A percentile compares a stretch with the other conserved stretches of the same genome.
Conservation (phyloP, 2,797 vertebrate species). For the Cossypha dichroa region DNA sequence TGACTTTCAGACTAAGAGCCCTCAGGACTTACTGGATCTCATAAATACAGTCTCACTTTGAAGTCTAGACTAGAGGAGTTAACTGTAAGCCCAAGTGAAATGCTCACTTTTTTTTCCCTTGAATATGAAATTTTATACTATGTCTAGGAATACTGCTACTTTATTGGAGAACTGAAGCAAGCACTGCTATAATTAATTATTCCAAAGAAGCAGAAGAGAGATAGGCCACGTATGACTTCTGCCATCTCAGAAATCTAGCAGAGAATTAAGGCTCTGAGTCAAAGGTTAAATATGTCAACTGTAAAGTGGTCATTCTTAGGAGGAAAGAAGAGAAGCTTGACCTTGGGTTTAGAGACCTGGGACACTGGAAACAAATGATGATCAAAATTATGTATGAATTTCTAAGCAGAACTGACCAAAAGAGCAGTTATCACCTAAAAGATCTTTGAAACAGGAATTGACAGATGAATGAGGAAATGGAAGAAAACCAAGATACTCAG, state of each 20-base stretch:
- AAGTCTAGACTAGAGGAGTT: conserved; percentile 20
- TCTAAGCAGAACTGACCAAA: not conserved
- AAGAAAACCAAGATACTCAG: not conserved
- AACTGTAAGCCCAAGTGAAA: conserved; percentile 3
- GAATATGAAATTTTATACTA: not conserved
- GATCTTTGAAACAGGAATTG: not conserved
- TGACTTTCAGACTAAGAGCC: not conserved
- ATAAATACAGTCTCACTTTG: not conserved
- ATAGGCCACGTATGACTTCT: not conserved
- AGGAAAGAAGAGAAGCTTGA: not conserved
- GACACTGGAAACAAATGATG: not conserved
- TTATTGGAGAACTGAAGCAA: not conserved
- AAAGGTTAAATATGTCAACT: not conserved
- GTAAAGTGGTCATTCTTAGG: not conserved
- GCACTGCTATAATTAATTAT: not conserved
- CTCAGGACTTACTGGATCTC: conserved; percentile 11
- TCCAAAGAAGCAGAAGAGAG: not conserved
- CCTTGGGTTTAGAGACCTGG: not conserved
- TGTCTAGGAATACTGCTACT: not conserved
- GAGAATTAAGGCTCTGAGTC: not conserved
- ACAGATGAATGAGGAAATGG: not conserved
- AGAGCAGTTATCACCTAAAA: not conserved
- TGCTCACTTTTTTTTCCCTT: not conserved
- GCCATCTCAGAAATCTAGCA: not conserved
- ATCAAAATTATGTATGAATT: not conserved